Conservation (phyloP, 1,140 invertebrate species). For the Lepidurus packardi region DNA sequence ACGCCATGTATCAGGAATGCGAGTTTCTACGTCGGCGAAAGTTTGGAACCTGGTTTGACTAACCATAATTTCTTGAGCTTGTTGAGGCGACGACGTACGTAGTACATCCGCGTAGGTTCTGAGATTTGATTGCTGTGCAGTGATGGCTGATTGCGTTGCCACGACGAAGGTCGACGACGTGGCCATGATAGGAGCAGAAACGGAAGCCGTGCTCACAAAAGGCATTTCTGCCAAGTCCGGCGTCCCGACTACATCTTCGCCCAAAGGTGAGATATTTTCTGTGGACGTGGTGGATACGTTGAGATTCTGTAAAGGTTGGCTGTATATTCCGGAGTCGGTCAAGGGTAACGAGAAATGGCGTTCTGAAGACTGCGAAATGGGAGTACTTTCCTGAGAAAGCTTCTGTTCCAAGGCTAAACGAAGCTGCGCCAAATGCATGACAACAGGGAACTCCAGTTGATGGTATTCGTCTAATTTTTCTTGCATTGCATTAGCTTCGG, state of each 20-base stretch:
- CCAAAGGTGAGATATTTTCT: not conserved
- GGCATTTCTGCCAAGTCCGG: not conserved
- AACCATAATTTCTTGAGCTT: not conserved
- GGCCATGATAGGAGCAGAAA: not conserved
- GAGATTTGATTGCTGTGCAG: slow-evolving; percentile 22
- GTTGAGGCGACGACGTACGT: slow-evolving; percentile 1
- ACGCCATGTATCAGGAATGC: slow-evolving; percentile 24
- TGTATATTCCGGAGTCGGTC: slow-evolving; percentile 29
- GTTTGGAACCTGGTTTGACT: not conserved
- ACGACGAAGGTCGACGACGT: slow-evolving; percentile 9
- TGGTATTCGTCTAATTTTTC: slow-evolving; percentile 63
- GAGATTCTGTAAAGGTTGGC: not conserved
- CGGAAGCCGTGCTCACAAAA: not conserved
- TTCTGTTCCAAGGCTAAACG: slow-evolving; percentile 29
- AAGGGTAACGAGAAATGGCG: not conserved
- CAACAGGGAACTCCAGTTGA: slow-evolving; percentile 2
- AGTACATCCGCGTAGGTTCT: slow-evolving; percentile 31
- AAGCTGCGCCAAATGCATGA: slow-evolving; percentile 28
- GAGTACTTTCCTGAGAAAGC: not conserved
- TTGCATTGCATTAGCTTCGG: slow-evolving; percentile 53
- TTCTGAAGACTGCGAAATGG: slow-evolving; percentile 11
- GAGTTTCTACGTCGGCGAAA: not conserved
- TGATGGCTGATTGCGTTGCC: slow-evolving; percentile 17
- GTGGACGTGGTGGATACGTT: not conserved
- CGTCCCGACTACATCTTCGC: not conserved